A percentile compares a stretch with the other conserved stretches of the same genome.
Conservation (phyloP, 2,797 vertebrate species). For the Cyprinella venusta region DNA sequence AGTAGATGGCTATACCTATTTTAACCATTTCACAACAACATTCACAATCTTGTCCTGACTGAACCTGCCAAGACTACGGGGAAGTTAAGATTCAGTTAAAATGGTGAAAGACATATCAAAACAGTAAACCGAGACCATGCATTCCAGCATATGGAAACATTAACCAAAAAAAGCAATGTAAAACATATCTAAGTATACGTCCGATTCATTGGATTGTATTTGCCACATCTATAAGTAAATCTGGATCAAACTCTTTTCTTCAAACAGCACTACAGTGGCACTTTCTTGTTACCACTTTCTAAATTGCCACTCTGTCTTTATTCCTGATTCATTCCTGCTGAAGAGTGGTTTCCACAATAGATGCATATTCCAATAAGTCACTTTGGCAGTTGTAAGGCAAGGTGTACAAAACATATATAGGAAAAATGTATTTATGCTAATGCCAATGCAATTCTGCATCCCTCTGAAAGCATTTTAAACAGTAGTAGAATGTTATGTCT, state of each 20-base stretch:
- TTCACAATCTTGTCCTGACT: not conserved
- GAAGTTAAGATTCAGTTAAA: not conserved
- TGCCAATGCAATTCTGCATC: slow-evolving; percentile 6
- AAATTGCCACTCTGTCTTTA: slow-evolving; percentile 22
- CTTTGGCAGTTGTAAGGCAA: not conserved
- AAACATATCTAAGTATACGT: not conserved
- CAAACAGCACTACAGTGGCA: not conserved
- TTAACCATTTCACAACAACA: not conserved
- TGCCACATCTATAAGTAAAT: not conserved
- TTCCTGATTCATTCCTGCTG: slow-evolving; percentile 26
- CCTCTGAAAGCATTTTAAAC: slow-evolving; percentile 13
- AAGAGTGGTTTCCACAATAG: slow-evolving; percentile 27
- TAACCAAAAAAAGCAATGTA: not conserved
- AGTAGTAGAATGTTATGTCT: not conserved
- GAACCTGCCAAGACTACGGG: not conserved
- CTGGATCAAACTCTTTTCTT: not conserved
- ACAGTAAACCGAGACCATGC: not conserved
- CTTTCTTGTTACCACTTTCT: slow-evolving; percentile 12
- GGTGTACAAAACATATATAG: not conserved
- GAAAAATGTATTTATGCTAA: slow-evolving; percentile 39
- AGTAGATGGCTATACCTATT: not conserved
- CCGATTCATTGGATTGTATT: not conserved
- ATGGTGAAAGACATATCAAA: slow-evolving; percentile 1
- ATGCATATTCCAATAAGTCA: slow-evolving; percentile 32
- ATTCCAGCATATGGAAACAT: not conserved